Evolutionary conservation across 2,113 vertebrate genomes (phyloP).

Genomic region (Mixornis gularis): DNA sequence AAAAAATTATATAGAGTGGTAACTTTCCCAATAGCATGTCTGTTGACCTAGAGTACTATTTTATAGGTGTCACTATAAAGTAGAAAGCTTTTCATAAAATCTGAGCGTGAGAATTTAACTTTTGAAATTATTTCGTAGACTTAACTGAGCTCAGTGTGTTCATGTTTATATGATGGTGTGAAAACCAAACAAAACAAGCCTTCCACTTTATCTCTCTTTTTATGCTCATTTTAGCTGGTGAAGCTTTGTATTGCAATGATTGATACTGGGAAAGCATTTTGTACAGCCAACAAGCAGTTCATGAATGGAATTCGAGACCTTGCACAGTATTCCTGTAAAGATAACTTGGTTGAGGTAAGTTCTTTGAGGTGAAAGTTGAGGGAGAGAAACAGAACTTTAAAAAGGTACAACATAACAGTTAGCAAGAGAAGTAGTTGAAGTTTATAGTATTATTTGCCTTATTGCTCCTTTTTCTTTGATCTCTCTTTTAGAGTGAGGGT

Average conservation of each 20-base stretch:
- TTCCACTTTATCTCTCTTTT: not conserved
- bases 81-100: not conserved
- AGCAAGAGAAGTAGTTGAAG: not conserved
- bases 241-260: constrained; percentile 98
- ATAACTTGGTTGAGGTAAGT: constrained; percentile 90
- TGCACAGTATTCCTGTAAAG: constrained; percentile 91
- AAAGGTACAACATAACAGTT: not conserved
- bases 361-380: not conserved
- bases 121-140: not conserved
- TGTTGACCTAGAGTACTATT: not conserved
- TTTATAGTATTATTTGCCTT: not conserved
- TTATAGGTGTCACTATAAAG: not conserved
- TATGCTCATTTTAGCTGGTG: constrained; percentile 79
- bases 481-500: not conserved
- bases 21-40: not conserved
- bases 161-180: not conserved
- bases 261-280: constrained; percentile 96
- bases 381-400: not conserved
- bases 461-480: not conserved
- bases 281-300: constrained; percentile 94
- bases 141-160: not conserved
- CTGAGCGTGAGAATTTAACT: not conserved
- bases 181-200: not conserved
- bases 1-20: not conserved
- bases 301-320: constrained; percentile 92